phyloP scores from a whole-genome alignment of 1,140 invertebrate species.

The Archivesica marissinica region DNA sequence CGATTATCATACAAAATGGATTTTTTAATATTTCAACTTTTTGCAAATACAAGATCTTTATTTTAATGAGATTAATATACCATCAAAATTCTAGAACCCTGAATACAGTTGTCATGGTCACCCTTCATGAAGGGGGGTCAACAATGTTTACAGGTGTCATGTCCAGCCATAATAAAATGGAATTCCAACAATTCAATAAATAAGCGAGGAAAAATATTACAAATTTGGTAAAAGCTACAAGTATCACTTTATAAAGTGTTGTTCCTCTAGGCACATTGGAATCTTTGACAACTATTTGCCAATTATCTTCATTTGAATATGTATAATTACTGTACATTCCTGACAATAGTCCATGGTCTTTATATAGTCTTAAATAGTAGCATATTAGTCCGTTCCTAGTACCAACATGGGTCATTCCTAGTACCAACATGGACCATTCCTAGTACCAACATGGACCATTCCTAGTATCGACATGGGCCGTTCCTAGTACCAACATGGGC shows the following conservation, averaged over 20 bases:
- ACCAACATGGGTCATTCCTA: too few species aligned
- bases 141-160: not conserved
- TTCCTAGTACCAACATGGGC: too few species aligned
- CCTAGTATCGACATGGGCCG: too few species aligned
- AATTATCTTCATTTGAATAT: not conserved
- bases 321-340: not conserved
- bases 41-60: constrained; percentile 49
- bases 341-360: not conserved
- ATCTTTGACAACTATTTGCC: constrained; percentile 28
- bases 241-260: not conserved
- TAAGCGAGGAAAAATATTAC: constrained; percentile 14
- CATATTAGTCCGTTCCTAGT: not conserved
- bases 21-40: constrained; percentile 50
- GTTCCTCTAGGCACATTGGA: constrained; percentile 36
- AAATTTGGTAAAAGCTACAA: constrained; percentile 50
- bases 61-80: constrained; percentile 21
- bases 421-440: too few species aligned
- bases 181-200: constrained; percentile 53
- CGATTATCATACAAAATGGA: constrained; percentile 35
- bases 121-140: not conserved
- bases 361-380: not conserved
- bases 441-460: too few species aligned
- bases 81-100: constrained; percentile 14
- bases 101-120: too few species aligned
- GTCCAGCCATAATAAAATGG: constrained; percentile 11